Percentiles rank a stretch among this genome's conserved stretches.
These are phyloP conservation scores for Aldabrachelys gigantea DNA, from an alignment of 2,113 vertebrate genomes.

Conservation along the genomic window DNA sequence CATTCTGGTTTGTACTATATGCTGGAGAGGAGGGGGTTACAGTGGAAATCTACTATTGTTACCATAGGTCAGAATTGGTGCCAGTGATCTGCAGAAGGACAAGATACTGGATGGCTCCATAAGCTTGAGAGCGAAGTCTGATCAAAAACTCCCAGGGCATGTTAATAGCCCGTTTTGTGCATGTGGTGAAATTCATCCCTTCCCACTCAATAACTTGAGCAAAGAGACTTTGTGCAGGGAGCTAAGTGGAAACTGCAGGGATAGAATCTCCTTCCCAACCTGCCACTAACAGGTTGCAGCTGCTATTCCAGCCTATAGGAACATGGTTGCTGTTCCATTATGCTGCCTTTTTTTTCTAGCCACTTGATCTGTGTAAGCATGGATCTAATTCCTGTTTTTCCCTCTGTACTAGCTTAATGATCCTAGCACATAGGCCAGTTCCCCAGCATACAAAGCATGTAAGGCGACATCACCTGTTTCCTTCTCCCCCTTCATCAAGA, in stretches of 20 bases:
- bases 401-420: not conserved
- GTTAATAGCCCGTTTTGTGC: not conserved
- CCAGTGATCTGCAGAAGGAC: not conserved
- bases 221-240: not conserved
- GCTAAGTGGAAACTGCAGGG: not conserved
- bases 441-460: no score
- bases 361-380: not conserved
- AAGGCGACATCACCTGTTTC: not conserved
- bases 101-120: not conserved
- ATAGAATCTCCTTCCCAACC: not conserved
- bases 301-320: not conserved
- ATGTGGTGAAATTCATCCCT: not conserved
- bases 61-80: not conserved
- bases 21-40: no score
- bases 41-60: no score
- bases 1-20: not conserved
- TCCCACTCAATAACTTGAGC: not conserved
- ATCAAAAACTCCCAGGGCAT: not conserved
- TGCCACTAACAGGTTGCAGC: not conserved
- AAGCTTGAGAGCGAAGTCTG: not conserved
- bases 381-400: not conserved
- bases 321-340: not conserved
- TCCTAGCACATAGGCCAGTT: not conserved
- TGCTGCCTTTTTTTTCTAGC: not conserved
- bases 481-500: rapidly evolving